Evolutionary conservation across 92 coral and sea anemone genomes (phyloP).

Genomic region (Paramuricea clavata): DNA sequence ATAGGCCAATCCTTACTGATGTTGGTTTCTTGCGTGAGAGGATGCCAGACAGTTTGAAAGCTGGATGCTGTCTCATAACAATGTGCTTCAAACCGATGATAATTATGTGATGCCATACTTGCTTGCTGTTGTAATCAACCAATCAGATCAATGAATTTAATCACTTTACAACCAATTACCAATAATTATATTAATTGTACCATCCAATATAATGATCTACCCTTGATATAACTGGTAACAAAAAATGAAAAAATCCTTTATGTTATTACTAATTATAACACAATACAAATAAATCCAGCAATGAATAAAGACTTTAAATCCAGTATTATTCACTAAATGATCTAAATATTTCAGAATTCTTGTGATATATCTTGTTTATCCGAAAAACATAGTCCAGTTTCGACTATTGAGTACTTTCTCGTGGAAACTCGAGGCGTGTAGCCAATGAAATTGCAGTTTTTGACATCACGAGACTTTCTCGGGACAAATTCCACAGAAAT

Average conservation of each 20-base stretch:
- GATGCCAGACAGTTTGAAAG: conserved; percentile 38
- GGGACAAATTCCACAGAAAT: not conserved
- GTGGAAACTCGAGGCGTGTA: not conserved
- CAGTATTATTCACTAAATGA: too few species aligned
- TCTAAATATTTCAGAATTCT: too few species aligned
- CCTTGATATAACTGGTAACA: too few species aligned
- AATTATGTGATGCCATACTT: conserved; percentile 6
- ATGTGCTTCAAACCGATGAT: conserved; percentile 10
- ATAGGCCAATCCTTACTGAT: not conserved
- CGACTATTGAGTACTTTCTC: not conserved
- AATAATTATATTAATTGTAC: too few species aligned
- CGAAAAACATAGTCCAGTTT: not conserved
- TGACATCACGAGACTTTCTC: not conserved
- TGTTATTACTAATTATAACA: too few species aligned
- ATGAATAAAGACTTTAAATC: too few species aligned
- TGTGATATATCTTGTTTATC: too few species aligned
- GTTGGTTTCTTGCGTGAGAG: not conserved
- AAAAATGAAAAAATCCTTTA: too few species aligned
- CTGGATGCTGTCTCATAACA: conserved; percentile 8
- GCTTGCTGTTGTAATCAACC: not conserved
- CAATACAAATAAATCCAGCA: too few species aligned
- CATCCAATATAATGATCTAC: too few species aligned
- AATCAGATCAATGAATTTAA: too few species aligned
- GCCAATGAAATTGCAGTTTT: not conserved
- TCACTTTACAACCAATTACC: too few species aligned